Conservation (phyloP, 1,140 invertebrate species). For the Campoletis sonorensis region DNA sequence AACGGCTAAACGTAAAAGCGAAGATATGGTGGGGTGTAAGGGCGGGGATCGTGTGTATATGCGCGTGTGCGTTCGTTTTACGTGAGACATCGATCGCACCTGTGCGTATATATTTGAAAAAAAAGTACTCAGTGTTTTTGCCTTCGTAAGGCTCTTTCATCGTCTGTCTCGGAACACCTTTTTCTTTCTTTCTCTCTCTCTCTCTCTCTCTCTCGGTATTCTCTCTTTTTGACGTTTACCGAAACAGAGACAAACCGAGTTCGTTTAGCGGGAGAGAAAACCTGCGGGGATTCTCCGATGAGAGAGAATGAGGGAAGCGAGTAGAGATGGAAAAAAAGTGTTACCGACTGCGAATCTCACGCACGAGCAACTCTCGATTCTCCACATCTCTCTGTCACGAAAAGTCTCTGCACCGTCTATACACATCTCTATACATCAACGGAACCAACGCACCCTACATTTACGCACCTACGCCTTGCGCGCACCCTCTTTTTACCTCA, state of each 20-base stretch:
- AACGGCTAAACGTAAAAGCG: slow-evolving; percentile 30
- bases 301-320: slow-evolving; percentile 1
- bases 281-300: not conserved
- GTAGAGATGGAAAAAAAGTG: not conserved
- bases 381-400: slow-evolving; percentile 5
- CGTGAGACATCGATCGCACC: slow-evolving; percentile 64
- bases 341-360: slow-evolving; percentile 3
- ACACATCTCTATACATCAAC: not conserved
- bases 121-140: slow-evolving; percentile 27
- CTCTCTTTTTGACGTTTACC: not conserved
- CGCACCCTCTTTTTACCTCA: slow-evolving; percentile 9
- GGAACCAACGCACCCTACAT: not conserved
- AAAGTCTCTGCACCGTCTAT: slow-evolving; percentile 19
- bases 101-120: slow-evolving; percentile 52
- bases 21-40: slow-evolving; percentile 45
- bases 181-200: slow-evolving; percentile 36
- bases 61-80: slow-evolving; percentile 42
- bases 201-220: not conserved
- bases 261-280: slow-evolving; percentile 27
- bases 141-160: slow-evolving; percentile 11
- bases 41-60: slow-evolving; percentile 3
- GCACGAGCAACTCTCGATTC: slow-evolving; percentile 26
- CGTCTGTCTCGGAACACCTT: slow-evolving; percentile 34
- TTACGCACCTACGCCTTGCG: slow-evolving; percentile 17
- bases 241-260: slow-evolving; percentile 12